A percentile compares a stretch with the other conserved stretches of the same genome.
Conservation (phyloP, 2,113 vertebrate genomes). For the Erinaceus europaeus region DNA sequence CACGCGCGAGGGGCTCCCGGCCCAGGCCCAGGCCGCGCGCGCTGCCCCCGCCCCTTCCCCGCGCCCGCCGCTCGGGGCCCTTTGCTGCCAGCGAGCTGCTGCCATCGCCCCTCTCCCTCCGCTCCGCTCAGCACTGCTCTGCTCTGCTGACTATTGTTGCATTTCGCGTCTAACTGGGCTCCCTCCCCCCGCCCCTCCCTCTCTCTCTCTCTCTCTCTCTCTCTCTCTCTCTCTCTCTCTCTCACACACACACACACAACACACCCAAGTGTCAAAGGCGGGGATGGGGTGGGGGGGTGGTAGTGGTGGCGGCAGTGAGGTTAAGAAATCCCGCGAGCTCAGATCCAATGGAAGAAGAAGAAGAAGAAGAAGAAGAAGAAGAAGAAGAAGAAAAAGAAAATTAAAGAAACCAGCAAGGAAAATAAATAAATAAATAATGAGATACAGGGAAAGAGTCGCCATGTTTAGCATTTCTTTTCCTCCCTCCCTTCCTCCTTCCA, state of each 20-base stretch:
- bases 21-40: background rate
- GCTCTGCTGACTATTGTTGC: slow-evolving; percentile 77
- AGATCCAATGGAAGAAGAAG: slow-evolving; percentile 65
- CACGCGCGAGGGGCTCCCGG: background rate
- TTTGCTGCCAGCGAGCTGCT: slow-evolving; percentile 32
- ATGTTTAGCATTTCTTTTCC: no score
- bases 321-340: slow-evolving; percentile 73
- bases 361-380: slow-evolving; percentile 62
- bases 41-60: background rate
- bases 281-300: slow-evolving; percentile 40
- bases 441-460: slow-evolving; percentile 83
- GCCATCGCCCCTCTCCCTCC: slow-evolving; percentile 56
- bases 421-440: slow-evolving; percentile 72
- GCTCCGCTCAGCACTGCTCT: no score
- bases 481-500: no score
- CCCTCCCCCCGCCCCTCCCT: slow-evolving; percentile 56
- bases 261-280: slow-evolving; percentile 65
- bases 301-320: no score
- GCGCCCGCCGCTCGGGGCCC: no score
- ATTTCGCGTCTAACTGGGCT: slow-evolving; percentile 73
- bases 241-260: background rate
- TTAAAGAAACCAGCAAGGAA: slow-evolving; percentile 60
- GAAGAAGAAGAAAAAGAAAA: slow-evolving; percentile 11
- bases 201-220: no score
- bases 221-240: no score